These are phyloP conservation scores for Pheucticus melanocephalus DNA, from an alignment of 2,113 vertebrate species.

Conservation along the genomic window DNA sequence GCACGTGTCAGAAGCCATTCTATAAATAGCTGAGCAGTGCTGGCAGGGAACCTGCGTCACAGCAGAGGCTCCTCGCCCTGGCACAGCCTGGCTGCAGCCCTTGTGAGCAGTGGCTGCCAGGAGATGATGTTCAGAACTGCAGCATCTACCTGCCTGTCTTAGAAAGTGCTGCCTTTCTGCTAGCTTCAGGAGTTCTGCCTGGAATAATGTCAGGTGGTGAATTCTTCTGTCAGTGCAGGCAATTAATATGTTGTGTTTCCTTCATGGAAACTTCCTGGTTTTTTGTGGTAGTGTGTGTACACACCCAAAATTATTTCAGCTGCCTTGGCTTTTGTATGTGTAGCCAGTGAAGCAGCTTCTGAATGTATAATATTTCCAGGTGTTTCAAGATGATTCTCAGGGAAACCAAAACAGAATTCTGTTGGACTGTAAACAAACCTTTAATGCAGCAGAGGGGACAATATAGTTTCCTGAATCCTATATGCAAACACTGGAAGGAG, in stretches of 20 bases:
- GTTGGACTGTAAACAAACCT: background rate
- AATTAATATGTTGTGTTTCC: background rate
- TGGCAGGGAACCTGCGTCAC: slow-evolving; percentile 14
- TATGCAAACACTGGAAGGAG: background rate
- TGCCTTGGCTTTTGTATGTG: background rate
- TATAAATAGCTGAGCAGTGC: slow-evolving; percentile 32
- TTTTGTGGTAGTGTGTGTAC: background rate
- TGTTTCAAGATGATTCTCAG: background rate
- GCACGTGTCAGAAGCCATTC: background rate
- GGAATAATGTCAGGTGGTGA: too few relatives aligned
- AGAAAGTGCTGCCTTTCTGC: background rate
- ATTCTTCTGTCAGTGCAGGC: background rate
- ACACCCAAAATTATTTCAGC: background rate
- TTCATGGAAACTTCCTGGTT: background rate
- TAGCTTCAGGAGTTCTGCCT: background rate
- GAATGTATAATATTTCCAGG: background rate
- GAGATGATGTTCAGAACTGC: background rate
- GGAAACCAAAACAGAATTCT: background rate
- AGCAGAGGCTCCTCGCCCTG: background rate
- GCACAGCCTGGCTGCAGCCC: background rate
- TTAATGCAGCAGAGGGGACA: background rate
- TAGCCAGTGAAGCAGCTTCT: background rate
- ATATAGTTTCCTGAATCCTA: background rate
- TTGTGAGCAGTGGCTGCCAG: background rate
- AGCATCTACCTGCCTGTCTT: background rate